phyloP scores from a whole-genome alignment of 1,140 invertebrate genomes.

The Tribolium madens region DNA sequence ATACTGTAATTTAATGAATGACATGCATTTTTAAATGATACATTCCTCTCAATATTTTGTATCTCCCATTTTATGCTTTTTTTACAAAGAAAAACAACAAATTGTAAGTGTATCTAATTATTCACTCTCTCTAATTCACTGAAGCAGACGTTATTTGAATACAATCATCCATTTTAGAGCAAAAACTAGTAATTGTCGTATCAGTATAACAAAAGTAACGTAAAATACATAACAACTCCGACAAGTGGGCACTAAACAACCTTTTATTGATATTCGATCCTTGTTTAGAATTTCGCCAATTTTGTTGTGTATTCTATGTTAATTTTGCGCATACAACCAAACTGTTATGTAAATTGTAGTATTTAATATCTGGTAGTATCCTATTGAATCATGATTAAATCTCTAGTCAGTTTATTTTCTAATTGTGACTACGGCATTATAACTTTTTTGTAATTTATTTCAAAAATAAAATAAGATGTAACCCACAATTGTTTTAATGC shows the following conservation, averaged over 20 bases:
- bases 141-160: constrained; percentile 42
- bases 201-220: constrained; percentile 39
- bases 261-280: constrained; percentile 19
- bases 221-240: constrained; percentile 41
- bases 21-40: constrained; percentile 59
- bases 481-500: constrained; percentile 46
- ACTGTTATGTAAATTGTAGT: constrained; percentile 53
- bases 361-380: constrained; percentile 59
- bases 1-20: constrained; percentile 53
- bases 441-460: constrained; percentile 60
- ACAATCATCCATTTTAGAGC: constrained; percentile 53
- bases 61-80: constrained; percentile 37
- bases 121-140: constrained; percentile 38
- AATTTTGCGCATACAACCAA: constrained; percentile 45
- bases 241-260: constrained; percentile 31
- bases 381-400: constrained; percentile 57
- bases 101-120: constrained; percentile 39
- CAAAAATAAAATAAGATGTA: constrained; percentile 49
- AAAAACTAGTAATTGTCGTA: constrained; percentile 45
- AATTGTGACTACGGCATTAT: constrained; percentile 55
- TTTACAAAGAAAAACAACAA: constrained; percentile 42
- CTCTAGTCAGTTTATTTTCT: constrained; percentile 59
- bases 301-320: constrained; percentile 50
- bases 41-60: constrained; percentile 53
- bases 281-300: constrained; percentile 2